Evolutionary conservation across 2,113 vertebrate species (phyloP), one percentile per base, ranked within the genome.

Genomic region (Calidris pygmaea): DNA sequence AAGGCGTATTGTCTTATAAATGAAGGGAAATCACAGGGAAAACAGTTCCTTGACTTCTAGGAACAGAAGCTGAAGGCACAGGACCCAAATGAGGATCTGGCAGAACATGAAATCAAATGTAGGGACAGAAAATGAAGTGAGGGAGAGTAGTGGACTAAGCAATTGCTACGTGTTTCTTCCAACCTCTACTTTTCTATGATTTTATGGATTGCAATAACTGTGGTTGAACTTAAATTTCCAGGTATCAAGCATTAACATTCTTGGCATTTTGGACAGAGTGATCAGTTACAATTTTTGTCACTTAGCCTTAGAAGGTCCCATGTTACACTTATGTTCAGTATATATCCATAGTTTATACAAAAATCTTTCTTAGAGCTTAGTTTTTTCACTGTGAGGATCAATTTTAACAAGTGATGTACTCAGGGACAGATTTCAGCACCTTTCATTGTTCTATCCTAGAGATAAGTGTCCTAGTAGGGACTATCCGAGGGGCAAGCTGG

Each of bases 121-220:
- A 77, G 62, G 81, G 79, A 94, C 50, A 97, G 75, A 77, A 87
- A 93, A 97, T 92, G 66, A 95, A 95, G 92, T 95, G 86, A 87
- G 21, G 21, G 71, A 80, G 50, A n/a, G 60, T 68, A 87, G 68
- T 41, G 52, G 13, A 16, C n/a, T 47, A 0, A 12, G 26, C 9
- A 30, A 9, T 14, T 22, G 4, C 41, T 74, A n/a, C 13, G 29
- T 22, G 32, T 26, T 13, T 13, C 15, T 87, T 76, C n/a, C 43
- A 55, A 17, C 21, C 58, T 76, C 50, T 23, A 2, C 8, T 59
- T 30, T 55, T 66, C 67, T 5, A 1, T 15, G 23, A 23, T 47
- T 78, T 77, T 39, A 39, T 43, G 58, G n/a, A 45, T 30, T 63
- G 39, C 43, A 89, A 4, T 59, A 43, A 34, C 52, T 37, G 19